These are phyloP conservation scores for Anniella stebbinsi DNA, from an alignment of 2,797 vertebrate genomes.

Conservation along the genomic window DNA sequence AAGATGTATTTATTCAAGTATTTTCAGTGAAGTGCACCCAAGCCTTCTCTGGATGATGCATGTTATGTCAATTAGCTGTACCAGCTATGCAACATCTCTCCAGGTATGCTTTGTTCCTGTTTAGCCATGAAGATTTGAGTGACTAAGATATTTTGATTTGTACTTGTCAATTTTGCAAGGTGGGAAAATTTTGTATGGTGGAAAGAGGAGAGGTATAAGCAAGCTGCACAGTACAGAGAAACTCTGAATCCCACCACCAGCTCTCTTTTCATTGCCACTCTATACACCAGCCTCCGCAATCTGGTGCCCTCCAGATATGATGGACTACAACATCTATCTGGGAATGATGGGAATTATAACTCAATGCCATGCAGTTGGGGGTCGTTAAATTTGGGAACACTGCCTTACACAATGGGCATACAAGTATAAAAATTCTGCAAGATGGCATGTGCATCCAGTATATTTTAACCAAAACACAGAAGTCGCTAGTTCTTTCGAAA, in stretches of 20 bases:
- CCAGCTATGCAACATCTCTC: not conserved
- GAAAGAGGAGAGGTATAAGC: not conserved
- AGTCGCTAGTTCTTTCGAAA: not conserved
- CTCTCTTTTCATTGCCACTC: not conserved
- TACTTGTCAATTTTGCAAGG: not conserved
- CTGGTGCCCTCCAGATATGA: too few relatives aligned
- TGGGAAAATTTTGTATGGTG: accelerated
- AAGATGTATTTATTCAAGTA: not conserved
- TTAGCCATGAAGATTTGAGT: too few relatives aligned
- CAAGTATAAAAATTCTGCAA: not conserved
- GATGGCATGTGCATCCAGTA: not conserved
- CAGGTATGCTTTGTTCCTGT: not conserved
- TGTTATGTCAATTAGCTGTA: not conserved
- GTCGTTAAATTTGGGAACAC: not conserved
- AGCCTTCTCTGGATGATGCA: not conserved
- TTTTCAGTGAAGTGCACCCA: not conserved
- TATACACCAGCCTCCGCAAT: too few relatives aligned
- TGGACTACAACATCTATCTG: too few relatives aligned
- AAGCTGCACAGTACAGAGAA: not conserved
- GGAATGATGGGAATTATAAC: too few relatives aligned
- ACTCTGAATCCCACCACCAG: not conserved
- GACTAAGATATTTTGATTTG: not conserved
- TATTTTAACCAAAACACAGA: not conserved
- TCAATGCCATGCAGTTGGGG: not conserved
- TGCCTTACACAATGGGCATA: not conserved